phyloP scores from a whole-genome alignment of 2,113 vertebrate genomes.

The Nymphicus hollandicus region DNA sequence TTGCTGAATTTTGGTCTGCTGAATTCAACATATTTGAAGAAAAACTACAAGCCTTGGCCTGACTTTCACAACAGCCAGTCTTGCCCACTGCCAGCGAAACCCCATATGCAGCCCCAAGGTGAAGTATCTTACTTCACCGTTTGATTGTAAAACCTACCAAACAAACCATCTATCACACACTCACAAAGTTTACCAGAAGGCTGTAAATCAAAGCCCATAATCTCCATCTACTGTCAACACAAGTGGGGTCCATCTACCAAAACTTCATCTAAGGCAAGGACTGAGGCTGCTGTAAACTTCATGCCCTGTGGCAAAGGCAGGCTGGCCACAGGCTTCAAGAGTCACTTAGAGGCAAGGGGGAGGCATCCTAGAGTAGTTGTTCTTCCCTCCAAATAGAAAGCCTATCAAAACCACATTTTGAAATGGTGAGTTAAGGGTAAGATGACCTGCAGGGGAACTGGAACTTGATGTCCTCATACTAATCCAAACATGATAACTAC shows the following conservation, averaged over 20 bases:
- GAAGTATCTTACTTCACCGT: background rate
- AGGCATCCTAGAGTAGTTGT: background rate
- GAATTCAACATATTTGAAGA: background rate
- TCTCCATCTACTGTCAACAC: background rate
- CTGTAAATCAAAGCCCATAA: background rate
- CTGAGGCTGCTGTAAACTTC: background rate
- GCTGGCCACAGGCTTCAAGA: background rate
- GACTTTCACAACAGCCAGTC: constrained; percentile 21
- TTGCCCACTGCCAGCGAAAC: background rate
- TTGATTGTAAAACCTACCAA: background rate
- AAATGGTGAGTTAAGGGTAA: background rate
- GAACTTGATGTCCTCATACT: background rate
- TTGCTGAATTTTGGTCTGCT: constrained; percentile 60
- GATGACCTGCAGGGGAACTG: background rate
- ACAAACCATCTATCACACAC: background rate
- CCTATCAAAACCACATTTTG: background rate
- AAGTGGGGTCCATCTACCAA: background rate
- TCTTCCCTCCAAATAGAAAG: background rate
- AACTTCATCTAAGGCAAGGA: background rate
- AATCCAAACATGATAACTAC: background rate
- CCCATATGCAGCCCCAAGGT: background rate
- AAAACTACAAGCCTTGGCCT: background rate
- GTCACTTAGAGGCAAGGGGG: background rate
- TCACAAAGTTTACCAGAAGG: background rate
- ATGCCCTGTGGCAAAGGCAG: background rate